Evolutionary conservation across 2,113 vertebrate genomes (phyloP).

Genomic region (Panthera leo): DNA sequence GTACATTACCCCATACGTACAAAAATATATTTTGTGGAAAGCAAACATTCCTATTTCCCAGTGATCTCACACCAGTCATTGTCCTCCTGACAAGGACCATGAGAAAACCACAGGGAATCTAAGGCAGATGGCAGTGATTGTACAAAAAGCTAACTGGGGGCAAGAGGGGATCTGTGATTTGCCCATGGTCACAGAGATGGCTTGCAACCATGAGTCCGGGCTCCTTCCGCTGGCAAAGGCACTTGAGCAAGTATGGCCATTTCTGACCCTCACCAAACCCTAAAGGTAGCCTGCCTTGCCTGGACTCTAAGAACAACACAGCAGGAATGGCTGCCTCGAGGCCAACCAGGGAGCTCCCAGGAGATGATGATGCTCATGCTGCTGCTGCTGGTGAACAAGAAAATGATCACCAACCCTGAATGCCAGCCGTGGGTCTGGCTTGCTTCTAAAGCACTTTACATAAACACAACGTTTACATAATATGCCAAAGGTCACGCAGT

Average conservation of each 20-base stretch:
- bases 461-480: not conserved
- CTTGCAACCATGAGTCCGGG: too few species aligned
- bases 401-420: not conserved
- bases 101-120: not conserved
- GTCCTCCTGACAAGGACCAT: not conserved
- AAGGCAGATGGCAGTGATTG: not conserved
- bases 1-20: too few species aligned
- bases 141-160: not conserved
- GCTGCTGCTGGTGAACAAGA: not conserved
- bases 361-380: accelerated
- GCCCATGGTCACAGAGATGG: not conserved
- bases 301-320: not conserved
- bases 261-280: not conserved
- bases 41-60: not conserved
- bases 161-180: not conserved
- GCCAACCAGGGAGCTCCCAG: not conserved
- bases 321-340: not conserved
- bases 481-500: not conserved
- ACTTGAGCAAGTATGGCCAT: not conserved
- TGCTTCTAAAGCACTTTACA: not conserved
- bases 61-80: not conserved
- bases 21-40: not conserved
- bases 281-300: too few species aligned
- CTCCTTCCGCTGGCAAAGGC: not conserved
- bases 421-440: not conserved